These are phyloP conservation scores for Amphiura filiformis DNA, from an alignment of 35 echinoderm and acorn worm species.

Conservation along the genomic window DNA sequence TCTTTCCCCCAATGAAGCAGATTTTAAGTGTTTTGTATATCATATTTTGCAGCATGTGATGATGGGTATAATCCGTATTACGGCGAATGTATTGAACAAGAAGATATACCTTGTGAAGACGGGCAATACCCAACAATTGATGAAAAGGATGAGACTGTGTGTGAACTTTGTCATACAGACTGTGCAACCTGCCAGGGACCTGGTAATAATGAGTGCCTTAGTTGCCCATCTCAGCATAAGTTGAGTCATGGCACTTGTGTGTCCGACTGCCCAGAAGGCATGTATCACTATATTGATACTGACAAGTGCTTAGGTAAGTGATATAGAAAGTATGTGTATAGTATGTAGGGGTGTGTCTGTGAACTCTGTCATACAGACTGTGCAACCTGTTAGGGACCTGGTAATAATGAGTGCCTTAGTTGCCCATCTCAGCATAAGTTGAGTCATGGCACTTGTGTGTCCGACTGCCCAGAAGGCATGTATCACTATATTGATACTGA, in stretches of 20 bases:
- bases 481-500: not conserved
- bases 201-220: not conserved
- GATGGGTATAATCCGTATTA: not conserved
- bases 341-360: not conserved
- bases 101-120: not conserved
- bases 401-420: not conserved
- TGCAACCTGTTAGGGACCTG: slow-evolving; percentile 14
- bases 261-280: not conserved
- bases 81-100: not conserved
- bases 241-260: slow-evolving; percentile 15
- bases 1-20: too few species aligned
- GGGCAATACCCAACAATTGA: not conserved
- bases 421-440: not conserved
- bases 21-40: not conserved
- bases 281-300: not conserved
- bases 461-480: not conserved
- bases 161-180: not conserved
- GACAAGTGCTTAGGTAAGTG: slow-evolving; percentile 23
- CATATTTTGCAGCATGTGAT: not conserved
- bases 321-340: not conserved
- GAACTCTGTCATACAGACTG: not conserved
- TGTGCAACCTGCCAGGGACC: slow-evolving; percentile 26
- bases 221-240: not conserved
- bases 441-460: not conserved
- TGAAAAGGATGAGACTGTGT: not conserved